Conservation (phyloP, 2,113 vertebrate genomes). For the Ellobius talpinus region DNA sequence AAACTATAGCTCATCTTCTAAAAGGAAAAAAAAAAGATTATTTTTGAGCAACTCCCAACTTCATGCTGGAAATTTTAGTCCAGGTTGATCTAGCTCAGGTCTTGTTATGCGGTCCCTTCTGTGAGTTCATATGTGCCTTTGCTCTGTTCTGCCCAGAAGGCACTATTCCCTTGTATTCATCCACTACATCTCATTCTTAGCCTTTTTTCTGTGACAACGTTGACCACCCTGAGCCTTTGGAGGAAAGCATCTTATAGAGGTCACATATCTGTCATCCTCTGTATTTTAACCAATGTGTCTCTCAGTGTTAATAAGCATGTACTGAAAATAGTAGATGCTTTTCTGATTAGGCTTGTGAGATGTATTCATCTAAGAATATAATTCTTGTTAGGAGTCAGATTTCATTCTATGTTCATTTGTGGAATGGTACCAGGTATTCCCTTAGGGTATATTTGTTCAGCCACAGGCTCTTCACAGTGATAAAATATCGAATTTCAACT, state of each 20-base stretch:
- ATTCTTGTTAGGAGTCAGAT: too few relatives aligned
- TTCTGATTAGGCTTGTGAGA: not conserved
- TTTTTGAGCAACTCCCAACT: rapidly evolving
- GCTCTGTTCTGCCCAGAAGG: not conserved
- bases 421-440: not conserved
- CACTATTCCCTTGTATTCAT: not conserved
- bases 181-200: not conserved
- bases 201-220: not conserved
- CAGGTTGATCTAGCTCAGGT: not conserved
- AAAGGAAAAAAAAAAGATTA: too few relatives aligned
- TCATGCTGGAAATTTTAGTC: not conserved
- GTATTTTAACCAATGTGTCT: not conserved
- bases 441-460: not conserved
- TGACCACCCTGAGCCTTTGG: not conserved
- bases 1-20: not conserved
- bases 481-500: not conserved
- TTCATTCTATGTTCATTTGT: not conserved
- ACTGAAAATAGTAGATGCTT: not conserved
- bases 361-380: too few relatives aligned
- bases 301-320: not conserved
- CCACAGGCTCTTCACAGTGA: not conserved
- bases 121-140: not conserved
- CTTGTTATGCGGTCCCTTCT: too few relatives aligned
- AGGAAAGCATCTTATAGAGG: not conserved
- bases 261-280: too few relatives aligned